phyloP scores from a whole-genome alignment of 2,113 vertebrate species.

The Gobio gobio region DNA sequence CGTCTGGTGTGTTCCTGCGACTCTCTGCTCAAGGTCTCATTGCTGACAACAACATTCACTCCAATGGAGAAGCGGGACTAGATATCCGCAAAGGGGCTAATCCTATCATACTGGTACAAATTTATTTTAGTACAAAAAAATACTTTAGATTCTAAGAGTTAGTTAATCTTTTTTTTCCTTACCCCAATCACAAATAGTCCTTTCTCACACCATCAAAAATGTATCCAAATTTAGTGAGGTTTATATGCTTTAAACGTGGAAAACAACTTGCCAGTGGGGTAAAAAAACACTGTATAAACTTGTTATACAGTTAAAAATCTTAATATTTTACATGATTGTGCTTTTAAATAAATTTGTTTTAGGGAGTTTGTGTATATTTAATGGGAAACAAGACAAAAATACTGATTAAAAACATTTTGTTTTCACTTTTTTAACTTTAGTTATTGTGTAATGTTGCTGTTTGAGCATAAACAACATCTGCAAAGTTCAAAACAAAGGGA shows the following conservation, averaged over 20 bases:
- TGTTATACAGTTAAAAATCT: too few relatives aligned
- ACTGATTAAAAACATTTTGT: not conserved
- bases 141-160: not conserved
- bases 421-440: too few relatives aligned
- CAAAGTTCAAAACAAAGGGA: too few relatives aligned
- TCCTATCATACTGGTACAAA: slow-evolving; percentile 82
- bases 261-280: not conserved
- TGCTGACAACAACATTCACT: slow-evolving; percentile 86
- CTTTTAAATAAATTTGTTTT: too few relatives aligned
- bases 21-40: slow-evolving; percentile 85
- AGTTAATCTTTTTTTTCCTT: not conserved
- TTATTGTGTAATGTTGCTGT: too few relatives aligned
- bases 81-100: slow-evolving; percentile 87
- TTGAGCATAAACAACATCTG: too few relatives aligned
- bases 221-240: too few relatives aligned
- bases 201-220: not conserved
- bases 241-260: not conserved
- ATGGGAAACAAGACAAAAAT: too few relatives aligned
- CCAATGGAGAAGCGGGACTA: slow-evolving; percentile 83
- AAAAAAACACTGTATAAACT: too few relatives aligned
- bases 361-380: too few relatives aligned
- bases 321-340: too few relatives aligned
- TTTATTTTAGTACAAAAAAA: not conserved
- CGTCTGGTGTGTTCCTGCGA: slow-evolving; percentile 85
- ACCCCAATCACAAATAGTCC: not conserved